These are phyloP conservation scores for Ostrea edulis DNA, from an alignment of 1,140 invertebrate genomes.

Conservation along the genomic window DNA sequence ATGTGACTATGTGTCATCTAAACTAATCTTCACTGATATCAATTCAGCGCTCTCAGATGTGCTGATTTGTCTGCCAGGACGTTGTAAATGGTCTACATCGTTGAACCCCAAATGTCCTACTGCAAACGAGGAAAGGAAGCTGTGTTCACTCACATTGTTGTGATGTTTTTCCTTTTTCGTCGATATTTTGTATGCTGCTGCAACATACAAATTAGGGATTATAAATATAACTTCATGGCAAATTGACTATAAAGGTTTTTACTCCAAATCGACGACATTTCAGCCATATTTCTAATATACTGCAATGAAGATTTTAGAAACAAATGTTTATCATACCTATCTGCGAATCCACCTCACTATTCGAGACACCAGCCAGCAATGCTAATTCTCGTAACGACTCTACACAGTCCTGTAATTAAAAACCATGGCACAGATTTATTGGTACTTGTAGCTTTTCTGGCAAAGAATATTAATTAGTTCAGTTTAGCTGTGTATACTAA, in stretches of 20 bases:
- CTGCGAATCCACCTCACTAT: neutral
- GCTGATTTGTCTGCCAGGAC: neutral
- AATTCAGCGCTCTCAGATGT: neutral
- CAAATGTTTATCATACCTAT: neutral
- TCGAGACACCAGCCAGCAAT: constrained; percentile 1
- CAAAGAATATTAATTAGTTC: too few species aligned
- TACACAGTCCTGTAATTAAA: neutral
- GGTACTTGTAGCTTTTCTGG: too few species aligned
- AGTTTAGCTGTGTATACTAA: too few species aligned
- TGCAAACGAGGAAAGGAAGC: neutral
- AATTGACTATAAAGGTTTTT: too few species aligned
- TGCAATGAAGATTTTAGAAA: neutral
- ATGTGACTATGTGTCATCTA: neutral
- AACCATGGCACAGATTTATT: too few species aligned
- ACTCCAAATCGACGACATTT: too few species aligned
- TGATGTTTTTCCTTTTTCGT: neutral
- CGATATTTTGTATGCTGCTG: neutral
- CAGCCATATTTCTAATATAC: neutral
- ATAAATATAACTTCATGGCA: too few species aligned
- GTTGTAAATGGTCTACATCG: neutral
- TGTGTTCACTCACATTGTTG: neutral
- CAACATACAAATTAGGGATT: neutral
- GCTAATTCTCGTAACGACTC: constrained; percentile 26
- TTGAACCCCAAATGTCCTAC: neutral
- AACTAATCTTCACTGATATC: neutral